Conservation (phyloP, 2,113 vertebrate species). For the Esox niger region DNA sequence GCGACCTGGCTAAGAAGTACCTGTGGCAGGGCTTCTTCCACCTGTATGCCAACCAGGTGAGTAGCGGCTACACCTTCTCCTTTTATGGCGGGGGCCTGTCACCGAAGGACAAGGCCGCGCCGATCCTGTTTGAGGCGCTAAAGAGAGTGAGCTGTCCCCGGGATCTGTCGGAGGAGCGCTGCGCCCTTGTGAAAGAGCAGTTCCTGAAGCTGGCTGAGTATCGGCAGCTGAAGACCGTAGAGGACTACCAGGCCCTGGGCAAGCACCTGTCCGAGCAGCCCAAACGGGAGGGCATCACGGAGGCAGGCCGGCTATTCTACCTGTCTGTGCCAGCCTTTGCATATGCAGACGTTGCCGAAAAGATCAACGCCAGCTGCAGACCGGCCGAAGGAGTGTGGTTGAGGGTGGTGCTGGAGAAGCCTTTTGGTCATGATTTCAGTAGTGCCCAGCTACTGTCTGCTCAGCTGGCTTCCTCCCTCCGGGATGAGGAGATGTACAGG, state of each 20-base stretch:
- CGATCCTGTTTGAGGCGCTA: slow-evolving; percentile 77
- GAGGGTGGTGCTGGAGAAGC: slow-evolving; percentile 91
- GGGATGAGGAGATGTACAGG: slow-evolving; percentile 92
- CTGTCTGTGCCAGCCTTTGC: slow-evolving; percentile 89
- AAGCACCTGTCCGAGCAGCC: slow-evolving; percentile 71
- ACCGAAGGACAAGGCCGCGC: slow-evolving; percentile 62
- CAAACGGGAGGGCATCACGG: slow-evolving; percentile 72
- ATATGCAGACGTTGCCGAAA: slow-evolving; percentile 81
- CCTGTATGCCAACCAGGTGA: slow-evolving; percentile 81
- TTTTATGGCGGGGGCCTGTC: slow-evolving; percentile 84
- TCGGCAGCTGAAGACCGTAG: slow-evolving; percentile 71
- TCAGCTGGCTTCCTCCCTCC: slow-evolving; percentile 79
- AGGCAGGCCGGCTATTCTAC: slow-evolving; percentile 91
- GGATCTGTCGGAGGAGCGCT: slow-evolving; percentile 63
- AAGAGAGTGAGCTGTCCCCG: slow-evolving; percentile 78
- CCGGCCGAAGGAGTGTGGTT: slow-evolving; percentile 78
- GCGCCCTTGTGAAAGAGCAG: slow-evolving; percentile 82
- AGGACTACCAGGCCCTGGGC: slow-evolving; percentile 80
- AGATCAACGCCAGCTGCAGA: slow-evolving; percentile 84
- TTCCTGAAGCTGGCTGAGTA: slow-evolving; percentile 85
- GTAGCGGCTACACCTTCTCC: slow-evolving; percentile 80
- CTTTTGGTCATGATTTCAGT: slow-evolving; percentile 86
- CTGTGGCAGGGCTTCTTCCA: slow-evolving; percentile 94
- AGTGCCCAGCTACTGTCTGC: slow-evolving; percentile 83
- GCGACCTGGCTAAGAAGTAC: slow-evolving; percentile 92